Evolutionary conservation across 1,140 invertebrate species (phyloP).

Genomic region (Leptopilina clavipes): DNA sequence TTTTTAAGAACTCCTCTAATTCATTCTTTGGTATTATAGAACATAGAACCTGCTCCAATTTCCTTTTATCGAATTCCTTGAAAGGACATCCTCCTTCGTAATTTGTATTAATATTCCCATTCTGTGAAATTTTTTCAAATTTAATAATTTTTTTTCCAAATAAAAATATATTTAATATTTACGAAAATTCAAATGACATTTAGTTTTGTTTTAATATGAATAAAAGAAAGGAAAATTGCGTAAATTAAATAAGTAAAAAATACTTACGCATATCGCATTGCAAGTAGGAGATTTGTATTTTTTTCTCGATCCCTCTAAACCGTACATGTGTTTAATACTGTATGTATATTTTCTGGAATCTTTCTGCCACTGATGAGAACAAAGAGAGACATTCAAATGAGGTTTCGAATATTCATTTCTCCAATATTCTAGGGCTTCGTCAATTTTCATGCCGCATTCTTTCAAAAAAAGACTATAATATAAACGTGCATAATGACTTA

Average conservation of each 20-base stretch:
- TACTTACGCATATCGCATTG: slow-evolving; percentile 74
- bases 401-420: slow-evolving; percentile 79
- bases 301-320: slow-evolving; percentile 80
- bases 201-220: too few relatives aligned
- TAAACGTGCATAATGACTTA: slow-evolving; percentile 83
- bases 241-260: slow-evolving; percentile 4
- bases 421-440: slow-evolving; percentile 81
- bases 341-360: slow-evolving; percentile 81
- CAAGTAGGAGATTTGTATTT: slow-evolving; percentile 79
- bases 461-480: slow-evolving; percentile 83
- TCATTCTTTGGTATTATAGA: slow-evolving; percentile 62
- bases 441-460: slow-evolving; percentile 80
- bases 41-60: slow-evolving; percentile 70
- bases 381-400: slow-evolving; percentile 72
- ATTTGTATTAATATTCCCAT: slow-evolving; percentile 66
- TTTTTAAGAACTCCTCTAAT: slow-evolving; percentile 51
- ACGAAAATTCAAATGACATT: too few relatives aligned
- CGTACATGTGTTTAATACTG: slow-evolving; percentile 84
- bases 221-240: neutral
- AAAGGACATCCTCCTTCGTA: slow-evolving; percentile 80
- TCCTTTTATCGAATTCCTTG: slow-evolving; percentile 75
- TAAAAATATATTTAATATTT: slow-evolving; percentile 38
- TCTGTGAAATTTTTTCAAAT: slow-evolving; percentile 52
- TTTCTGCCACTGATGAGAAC: slow-evolving; percentile 80
- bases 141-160: slow-evolving; percentile 37